Evolutionary conservation across 1,140 invertebrate species (phyloP), one percentile per base, ranked within the genome.

Genomic region (Ceratina japonica): DNA sequence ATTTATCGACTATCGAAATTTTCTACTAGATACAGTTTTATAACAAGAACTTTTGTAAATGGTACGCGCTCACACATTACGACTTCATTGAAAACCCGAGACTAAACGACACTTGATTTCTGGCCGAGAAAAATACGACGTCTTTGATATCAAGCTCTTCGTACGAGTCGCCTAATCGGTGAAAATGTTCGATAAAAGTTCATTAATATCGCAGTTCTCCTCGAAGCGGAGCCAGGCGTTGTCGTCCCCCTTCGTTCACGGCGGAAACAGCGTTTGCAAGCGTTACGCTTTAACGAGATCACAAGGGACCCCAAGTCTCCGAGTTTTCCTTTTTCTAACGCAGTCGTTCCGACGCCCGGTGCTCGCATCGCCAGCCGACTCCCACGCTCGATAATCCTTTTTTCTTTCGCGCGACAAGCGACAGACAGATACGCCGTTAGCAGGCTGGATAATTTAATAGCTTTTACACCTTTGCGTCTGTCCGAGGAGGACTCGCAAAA

Each of bases 61-160:
- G 24, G 27, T 16, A 37, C 10, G 37, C 12, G 12, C 0, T n/a
- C 13, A 20, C n/a, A n/a, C 49, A 10, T n/a, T 24, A 37, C 27
- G 5, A 54, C 16, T 49, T 72, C 27, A 27, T 20, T 59, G 49
- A 54, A 12, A 16, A 3, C 5, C 2, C 7, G 31, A 24, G 56
- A 62, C 20, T 37, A 20, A 18, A 51, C n/a, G 56, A 20, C 18
- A 15, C 20, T 18, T 51, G 44, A 62, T 52, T 52, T 22, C 20
- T 52, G 3, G 31, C 20, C 2, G 24, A 18, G 49, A 52, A 13
- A 13, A 12, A 12, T 2, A 61, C 5, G 24, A 20, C 18, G n/a
- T 24, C 56, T 69, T 69, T 69, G 51, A 70, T 70, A 70, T 13
- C 12, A 15, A 69, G 13, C 49, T 52, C 18, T 27, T 61, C 24